phyloP scores from a whole-genome alignment of 2,113 vertebrate genomes.

The Chaenocephalus aceratus region DNA sequence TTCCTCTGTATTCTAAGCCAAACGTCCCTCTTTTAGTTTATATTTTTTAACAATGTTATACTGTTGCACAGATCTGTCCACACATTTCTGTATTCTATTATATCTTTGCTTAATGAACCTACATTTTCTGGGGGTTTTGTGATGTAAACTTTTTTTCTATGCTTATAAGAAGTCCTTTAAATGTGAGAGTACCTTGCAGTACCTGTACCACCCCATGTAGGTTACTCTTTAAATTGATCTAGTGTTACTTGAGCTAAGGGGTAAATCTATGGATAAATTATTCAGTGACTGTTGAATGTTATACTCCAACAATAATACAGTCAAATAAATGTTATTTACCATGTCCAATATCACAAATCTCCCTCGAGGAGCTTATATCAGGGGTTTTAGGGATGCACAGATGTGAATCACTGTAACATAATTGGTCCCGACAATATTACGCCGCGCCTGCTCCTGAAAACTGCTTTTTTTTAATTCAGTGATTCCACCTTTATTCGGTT shows the following conservation, averaged over 20 bases:
- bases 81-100: too few relatives aligned
- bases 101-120: too few relatives aligned
- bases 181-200: not conserved
- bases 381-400: not conserved
- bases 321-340: not conserved
- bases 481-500: slow-evolving; percentile 4
- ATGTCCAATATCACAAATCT: not conserved
- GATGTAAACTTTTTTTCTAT: too few relatives aligned
- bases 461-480: not conserved
- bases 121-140: too few relatives aligned
- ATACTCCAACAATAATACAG: not conserved
- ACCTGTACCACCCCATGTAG: not conserved
- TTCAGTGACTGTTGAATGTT: not conserved
- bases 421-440: slow-evolving; percentile 9
- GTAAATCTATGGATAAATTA: not conserved
- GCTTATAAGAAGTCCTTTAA: too few relatives aligned
- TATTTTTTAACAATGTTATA: too few relatives aligned
- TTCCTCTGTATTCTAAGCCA: too few relatives aligned
- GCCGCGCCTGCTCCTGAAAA: slow-evolving; percentile 2
- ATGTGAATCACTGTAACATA: not conserved
- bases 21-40: too few relatives aligned
- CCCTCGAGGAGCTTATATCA: too few relatives aligned
- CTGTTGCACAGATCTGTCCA: too few relatives aligned
- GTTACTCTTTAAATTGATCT: not conserved
- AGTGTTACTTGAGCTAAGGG: not conserved